Evolutionary conservation across 2,888 invertebrate species (phyloP), one percentile per base, ranked within the genome.

Genomic region (Tortrix viridana): DNA sequence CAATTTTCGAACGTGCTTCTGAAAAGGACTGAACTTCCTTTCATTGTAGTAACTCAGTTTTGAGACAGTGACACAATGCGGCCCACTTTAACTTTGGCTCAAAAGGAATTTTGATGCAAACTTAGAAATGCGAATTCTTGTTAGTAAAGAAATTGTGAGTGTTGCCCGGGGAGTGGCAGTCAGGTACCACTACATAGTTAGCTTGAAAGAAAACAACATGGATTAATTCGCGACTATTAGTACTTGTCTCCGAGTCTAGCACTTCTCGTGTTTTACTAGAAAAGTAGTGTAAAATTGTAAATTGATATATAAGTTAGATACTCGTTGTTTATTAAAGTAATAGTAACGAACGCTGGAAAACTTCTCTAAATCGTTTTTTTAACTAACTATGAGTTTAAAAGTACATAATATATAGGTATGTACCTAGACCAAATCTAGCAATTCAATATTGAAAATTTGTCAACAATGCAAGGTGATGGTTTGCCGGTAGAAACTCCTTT

Each of bases 31-130:
- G 73, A 79, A 82, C 76, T 81, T 80, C 72, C 71, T 77, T 76
- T 74, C 74, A 74, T 72, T 70, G 74, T 74, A 80, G 81, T 82
- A 82, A 86, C 81, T 81, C 80, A 81, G 84, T 86, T 85, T 76
- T 71, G 71, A 80, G 74, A 79, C 76, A 77, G 76, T 77, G 81
- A 72, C 76, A 84, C 79, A 82, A 81, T 80, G 76, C 71, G 68
- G 67, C 78, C 78, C 77, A 81, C 78, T 84, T 80, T 71, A 78
- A 79, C 76, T 79, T 78, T 69, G 67, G 67, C 68, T 63, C 64
- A 64, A 62, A 66, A 70, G 71, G 72, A 74, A 74, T 80, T 81
- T 80, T 77, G 77, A 77, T 81, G 75, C 73, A 68, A 70, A 80
- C 72, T 76, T 75, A 65, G 64, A 67, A 58, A 63, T 63, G 52